Conservation (phyloP, 2,113 vertebrate species). For the Sinocyclocheilus maitianheensis region DNA sequence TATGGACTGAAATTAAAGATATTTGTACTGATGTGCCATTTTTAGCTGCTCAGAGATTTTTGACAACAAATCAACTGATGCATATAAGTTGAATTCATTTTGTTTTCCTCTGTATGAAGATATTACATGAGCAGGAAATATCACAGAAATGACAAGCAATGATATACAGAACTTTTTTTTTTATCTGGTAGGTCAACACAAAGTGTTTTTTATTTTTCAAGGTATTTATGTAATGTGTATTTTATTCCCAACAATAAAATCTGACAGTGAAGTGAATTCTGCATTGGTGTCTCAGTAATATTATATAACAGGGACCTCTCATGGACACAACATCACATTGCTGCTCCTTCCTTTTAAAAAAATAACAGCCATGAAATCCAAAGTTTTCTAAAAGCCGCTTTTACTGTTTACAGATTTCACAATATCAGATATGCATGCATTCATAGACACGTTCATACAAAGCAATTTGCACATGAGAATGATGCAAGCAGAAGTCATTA, state of each 20-base stretch:
- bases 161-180: not conserved
- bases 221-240: slow-evolving; percentile 8
- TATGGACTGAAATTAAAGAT: not conserved
- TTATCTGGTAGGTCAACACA: not conserved
- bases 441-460: not conserved
- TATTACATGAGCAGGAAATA: not conserved
- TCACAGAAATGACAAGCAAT: slow-evolving; percentile 24
- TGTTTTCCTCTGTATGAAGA: not conserved
- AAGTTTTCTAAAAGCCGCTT: not conserved
- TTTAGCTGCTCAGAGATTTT: slow-evolving; percentile 6
- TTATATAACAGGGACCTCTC: slow-evolving; percentile 3
- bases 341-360: not conserved
- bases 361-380: not conserved
- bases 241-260: slow-evolving; percentile 35
- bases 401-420: not conserved
- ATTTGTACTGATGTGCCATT: slow-evolving; percentile 29
- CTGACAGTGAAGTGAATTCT: not conserved
- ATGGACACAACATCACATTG: not conserved
- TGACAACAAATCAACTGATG: not conserved
- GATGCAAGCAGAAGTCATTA: too few relatives aligned
- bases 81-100: not conserved
- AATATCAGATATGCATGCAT: not conserved
- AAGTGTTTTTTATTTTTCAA: not conserved
- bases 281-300: not conserved
- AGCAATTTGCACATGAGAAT: not conserved